Evolutionary conservation across 35 echinoderm and acorn worm genomes (phyloP), one percentile per base, ranked within the genome.

Genomic region (Heliocidaris tuberculata): DNA sequence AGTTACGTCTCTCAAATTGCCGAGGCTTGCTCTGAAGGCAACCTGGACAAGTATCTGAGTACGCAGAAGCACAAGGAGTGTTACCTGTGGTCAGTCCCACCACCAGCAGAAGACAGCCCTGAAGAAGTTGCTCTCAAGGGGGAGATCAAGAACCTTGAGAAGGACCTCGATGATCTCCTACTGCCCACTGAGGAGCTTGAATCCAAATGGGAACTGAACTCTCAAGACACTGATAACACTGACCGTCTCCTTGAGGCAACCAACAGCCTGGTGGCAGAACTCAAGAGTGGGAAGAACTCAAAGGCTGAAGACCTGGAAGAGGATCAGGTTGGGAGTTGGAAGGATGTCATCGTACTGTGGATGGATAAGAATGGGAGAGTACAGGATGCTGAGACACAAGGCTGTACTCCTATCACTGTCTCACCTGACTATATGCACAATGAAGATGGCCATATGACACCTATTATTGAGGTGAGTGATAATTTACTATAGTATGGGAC

Each of bases 321-420:
- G 31, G 86, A 61, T 16, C 90, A 96, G 56, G 86, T 96, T 3
- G 97, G 97, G 85, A 95, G 96, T 60, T 98, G 97, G 97, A 96
- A 95, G 50, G 97, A 98, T 94, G 97, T 98, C 92, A 98, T 98
- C 30, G 96, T 98, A 7, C 85, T 98, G 49, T 98, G 97, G 97
- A 87, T 98, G 97, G 94, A 98, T 59, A 90, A 98, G 52, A 96
- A 98, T 94, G 86, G 50, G 16, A 93, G n/a, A 48, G 50, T 93
- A 27, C 31, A 48, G 50, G 91, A 93, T 93, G 50, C 91, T 15
- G 91, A 93, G 50, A 93, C 91, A 2, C 91, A 93, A 31, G 91
- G 91, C 48, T 93, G 91, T 29, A 93, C 91, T 21, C 91, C 91
- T 5, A 93, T 93, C 91, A 93, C 91, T 27, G 50, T 93, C 48